Evolutionary conservation across 2,797 vertebrate genomes (phyloP), one percentile per base, ranked within the genome.

Genomic region (Dermochelys coriacea): DNA sequence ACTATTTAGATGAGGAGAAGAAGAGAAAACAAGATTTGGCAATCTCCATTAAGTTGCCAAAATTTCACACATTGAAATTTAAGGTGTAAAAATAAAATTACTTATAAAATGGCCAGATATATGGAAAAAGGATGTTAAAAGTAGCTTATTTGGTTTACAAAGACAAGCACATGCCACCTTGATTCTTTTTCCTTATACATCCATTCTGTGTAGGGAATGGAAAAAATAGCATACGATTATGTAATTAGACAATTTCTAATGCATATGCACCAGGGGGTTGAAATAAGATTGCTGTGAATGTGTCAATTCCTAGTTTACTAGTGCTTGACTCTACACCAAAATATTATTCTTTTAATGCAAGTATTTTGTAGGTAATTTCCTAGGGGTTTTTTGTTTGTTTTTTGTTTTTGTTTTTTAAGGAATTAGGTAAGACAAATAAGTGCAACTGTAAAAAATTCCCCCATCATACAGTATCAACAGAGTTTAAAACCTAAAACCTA

Each of bases 271-370:
- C 80, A 75, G 5, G 2, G 52, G 45, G 52, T 86, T 89, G 51
- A 37, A 8, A 18, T 79, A 85, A 83, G 10, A 4, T 4, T 80
- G 50, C 14, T 54, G 11, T 71, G 74, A 89, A 81, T 54, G 74
- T 51, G 80, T 1, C 5, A 51, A 34, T 2, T 5, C 12, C 16
- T 91, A 49, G 68, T 49, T 89, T 27, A 71, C 5, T 51, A 6
- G 5, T 34, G 90, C 1, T 1, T 71, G 3, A 88, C 47, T 25
- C 21, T 64, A 89, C 21, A 80, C 34, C 50, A n/a, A 52, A n/a
- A 1, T 27, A 9, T 1, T 2, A 71, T 77, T 41, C 5, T 23
- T 1, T 55, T n/a, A 16, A 81, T 59, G 1, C 25, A 75, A 16
- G 50, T 18, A 54, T 80, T 52, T 52, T 80, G 21, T 37, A 54